These are phyloP conservation scores for Donacobius atricapilla DNA, from an alignment of 2,113 vertebrate genomes.

Conservation along the genomic window DNA sequence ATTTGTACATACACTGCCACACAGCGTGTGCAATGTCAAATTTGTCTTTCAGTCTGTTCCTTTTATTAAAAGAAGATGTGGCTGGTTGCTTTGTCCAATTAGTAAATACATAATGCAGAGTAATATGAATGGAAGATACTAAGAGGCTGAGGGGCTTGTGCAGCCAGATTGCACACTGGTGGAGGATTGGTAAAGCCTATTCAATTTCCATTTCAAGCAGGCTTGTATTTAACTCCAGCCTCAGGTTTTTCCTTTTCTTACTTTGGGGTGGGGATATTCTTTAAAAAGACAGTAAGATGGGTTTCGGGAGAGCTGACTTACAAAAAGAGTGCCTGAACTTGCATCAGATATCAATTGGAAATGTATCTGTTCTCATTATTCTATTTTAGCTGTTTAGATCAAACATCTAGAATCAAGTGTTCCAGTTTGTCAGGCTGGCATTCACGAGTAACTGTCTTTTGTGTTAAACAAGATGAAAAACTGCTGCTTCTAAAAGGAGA, in stretches of 20 bases:
- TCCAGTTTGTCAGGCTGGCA: neutral
- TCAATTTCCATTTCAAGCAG: neutral
- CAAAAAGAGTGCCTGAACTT: neutral
- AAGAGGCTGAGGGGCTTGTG: neutral
- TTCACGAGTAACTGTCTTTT: neutral
- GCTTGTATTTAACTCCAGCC: neutral
- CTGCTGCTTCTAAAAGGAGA: neutral
- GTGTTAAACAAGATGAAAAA: neutral
- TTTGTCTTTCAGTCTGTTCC: neutral
- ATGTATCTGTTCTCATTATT: neutral
- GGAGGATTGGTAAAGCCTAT: neutral
- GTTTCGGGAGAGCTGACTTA: neutral
- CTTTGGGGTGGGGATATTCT: neutral
- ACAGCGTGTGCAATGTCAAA: neutral
- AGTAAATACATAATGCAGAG: neutral
- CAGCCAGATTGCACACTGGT: neutral
- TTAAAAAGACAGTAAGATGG: neutral
- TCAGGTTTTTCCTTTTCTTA: neutral
- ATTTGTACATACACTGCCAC: accelerated
- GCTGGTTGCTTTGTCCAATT: neutral
- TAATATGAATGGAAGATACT: neutral
- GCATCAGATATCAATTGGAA: neutral
- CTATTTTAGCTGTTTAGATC: neutral
- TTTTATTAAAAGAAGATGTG: neutral
- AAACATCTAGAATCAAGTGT: neutral